Conservation (phyloP, 2,113 vertebrate species). For the Mus pahari region DNA sequence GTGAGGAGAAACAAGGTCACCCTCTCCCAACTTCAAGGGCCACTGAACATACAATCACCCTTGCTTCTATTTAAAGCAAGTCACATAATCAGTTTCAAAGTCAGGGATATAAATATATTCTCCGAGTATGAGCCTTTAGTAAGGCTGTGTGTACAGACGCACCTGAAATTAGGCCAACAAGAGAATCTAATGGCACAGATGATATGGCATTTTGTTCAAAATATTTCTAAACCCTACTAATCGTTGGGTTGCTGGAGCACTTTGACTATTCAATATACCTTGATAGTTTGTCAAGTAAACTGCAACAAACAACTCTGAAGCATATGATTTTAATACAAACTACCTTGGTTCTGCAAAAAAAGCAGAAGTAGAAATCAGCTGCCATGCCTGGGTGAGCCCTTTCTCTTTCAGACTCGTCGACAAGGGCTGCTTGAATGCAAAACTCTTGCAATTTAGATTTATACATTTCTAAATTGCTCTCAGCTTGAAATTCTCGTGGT, state of each 20-base stretch:
- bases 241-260: background rate
- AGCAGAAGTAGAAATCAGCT: background rate
- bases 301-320: background rate
- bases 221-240: background rate
- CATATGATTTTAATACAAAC: slow-evolving; percentile 15
- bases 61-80: slow-evolving; percentile 31
- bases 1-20: background rate
- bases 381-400: background rate
- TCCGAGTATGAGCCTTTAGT: background rate
- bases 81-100: slow-evolving; percentile 18
- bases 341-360: background rate
- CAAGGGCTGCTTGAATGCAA: background rate
- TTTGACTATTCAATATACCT: background rate
- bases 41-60: background rate
- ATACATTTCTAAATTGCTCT: background rate
- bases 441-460: slow-evolving; percentile 14
- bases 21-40: background rate
- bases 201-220: background rate
- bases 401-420: background rate
- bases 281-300: slow-evolving; percentile 37
- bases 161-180: background rate
- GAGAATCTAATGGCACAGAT: background rate
- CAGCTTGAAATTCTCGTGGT: background rate
- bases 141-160: background rate
- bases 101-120: background rate